Evolutionary conservation across 2,888 invertebrate genomes (phyloP).

Genomic region (Hecatera dysodea): DNA sequence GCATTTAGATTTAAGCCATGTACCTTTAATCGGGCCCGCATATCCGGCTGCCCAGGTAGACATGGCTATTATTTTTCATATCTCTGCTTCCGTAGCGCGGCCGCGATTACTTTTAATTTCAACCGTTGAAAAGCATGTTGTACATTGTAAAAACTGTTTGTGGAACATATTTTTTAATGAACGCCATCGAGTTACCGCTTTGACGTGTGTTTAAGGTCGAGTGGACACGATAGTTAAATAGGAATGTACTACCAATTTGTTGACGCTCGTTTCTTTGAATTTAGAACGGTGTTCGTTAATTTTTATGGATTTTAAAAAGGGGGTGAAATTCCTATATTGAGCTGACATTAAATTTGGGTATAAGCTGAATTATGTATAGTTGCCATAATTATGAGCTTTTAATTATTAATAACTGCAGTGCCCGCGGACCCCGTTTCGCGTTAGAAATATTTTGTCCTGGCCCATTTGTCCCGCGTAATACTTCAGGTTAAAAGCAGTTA

Average conservation of each 20-base stretch:
- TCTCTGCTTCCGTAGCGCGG: constrained; percentile 80
- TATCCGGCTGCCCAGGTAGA: constrained; percentile 75
- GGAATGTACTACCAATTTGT: constrained; percentile 41
- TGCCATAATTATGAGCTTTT: neutral
- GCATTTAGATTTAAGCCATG: constrained; percentile 73
- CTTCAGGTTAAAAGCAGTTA: too few relatives aligned
- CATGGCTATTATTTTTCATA: constrained; percentile 85
- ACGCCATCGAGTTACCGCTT: constrained; percentile 76
- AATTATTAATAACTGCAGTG: too few relatives aligned
- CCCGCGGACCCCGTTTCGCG: too few relatives aligned
- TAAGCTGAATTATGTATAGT: too few relatives aligned
- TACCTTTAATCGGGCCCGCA: constrained; percentile 76
- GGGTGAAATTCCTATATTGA: neutral
- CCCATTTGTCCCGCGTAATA: too few relatives aligned
- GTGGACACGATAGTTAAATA: constrained; percentile 73
- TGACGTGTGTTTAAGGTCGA: constrained; percentile 77
- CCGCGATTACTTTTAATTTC: constrained; percentile 87
- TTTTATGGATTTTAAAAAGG: neutral
- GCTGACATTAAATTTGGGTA: neutral
- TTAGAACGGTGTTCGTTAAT: constrained; percentile 4
- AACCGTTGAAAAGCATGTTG: constrained; percentile 81
- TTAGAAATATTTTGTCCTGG: too few relatives aligned
- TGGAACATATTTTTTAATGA: constrained; percentile 80
- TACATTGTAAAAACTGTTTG: constrained; percentile 81
- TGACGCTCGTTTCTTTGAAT: constrained; percentile 26